Percentiles rank a stretch among this genome's conserved stretches.
Evolutionary conservation across 2,888 invertebrate species (phyloP).

Genomic region (Drosophila pseudotalamancana): DNA sequence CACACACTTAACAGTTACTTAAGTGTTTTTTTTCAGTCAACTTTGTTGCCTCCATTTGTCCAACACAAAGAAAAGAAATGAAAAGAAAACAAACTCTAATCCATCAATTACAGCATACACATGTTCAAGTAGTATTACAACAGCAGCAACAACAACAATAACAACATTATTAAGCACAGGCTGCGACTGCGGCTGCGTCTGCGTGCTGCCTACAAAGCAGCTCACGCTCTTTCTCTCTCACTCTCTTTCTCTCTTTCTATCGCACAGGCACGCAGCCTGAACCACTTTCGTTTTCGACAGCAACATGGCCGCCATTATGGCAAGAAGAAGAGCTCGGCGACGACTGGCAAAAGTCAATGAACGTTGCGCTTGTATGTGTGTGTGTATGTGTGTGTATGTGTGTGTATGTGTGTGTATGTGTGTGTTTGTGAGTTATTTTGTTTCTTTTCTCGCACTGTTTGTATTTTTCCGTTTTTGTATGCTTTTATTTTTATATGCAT

Average conservation of each 20-base stretch:
- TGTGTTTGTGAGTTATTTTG: conserved; percentile 4
- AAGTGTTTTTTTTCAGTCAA: too few relatives aligned
- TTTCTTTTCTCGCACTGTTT: not conserved
- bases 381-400: not conserved
- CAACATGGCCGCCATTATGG: conserved; percentile 49
- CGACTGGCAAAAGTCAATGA: conserved; percentile 69
- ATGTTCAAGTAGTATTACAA: conserved; percentile 10
- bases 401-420: conserved; percentile 1
- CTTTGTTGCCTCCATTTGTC: too few relatives aligned
- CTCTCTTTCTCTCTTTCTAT: not conserved
- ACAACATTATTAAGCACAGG: conserved; percentile 50
- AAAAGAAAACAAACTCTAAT: conserved; percentile 55
- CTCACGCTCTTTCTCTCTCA: conserved; percentile 14
- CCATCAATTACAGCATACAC: conserved; percentile 70
- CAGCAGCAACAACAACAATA: conserved; percentile 35
- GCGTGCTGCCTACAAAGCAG: conserved; percentile 58
- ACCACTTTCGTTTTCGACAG: conserved; percentile 76
- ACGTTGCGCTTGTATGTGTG: conserved; percentile 30
- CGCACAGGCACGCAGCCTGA: conserved; percentile 31
- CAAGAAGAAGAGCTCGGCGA: conserved; percentile 24
- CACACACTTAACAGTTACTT: too few relatives aligned
- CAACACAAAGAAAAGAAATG: conserved; percentile 1
- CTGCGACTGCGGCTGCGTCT: conserved; percentile 63
- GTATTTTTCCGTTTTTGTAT: conserved; percentile 4
- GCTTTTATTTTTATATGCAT: conserved; percentile 24